Evolutionary conservation across 23 tunicate genomes (phyloP).

Genomic region (Phallusia fumigata): DNA sequence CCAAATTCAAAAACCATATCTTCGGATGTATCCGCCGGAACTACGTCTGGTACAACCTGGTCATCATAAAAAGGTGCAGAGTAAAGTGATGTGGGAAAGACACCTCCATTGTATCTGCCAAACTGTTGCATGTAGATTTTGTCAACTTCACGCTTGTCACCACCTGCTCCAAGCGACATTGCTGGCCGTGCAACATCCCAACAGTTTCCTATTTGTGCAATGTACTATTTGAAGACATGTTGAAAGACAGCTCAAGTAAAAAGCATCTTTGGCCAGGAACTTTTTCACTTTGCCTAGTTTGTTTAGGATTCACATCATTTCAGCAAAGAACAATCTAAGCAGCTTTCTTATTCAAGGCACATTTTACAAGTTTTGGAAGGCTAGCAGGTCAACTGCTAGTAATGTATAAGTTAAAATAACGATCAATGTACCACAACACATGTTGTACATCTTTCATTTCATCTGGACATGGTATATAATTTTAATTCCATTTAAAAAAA

Average conservation of each 20-base stretch:
- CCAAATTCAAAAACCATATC: slow-evolving; percentile 19
- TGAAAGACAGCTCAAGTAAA: not conserved
- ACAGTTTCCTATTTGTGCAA: slow-evolving; percentile 31
- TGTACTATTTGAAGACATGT: not conserved
- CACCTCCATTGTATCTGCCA: slow-evolving; percentile 51
- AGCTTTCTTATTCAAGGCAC: no score
- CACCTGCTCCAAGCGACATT: slow-evolving; percentile 61
- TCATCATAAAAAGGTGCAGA: slow-evolving; percentile 38
- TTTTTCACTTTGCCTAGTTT: no score
- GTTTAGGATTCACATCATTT: no score
- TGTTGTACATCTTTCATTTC: no score
- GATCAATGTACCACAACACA: no score
- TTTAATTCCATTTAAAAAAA: no score
- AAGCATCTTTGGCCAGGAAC: no score
- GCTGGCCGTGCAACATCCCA: slow-evolving; percentile 65
- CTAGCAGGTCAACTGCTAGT: no score
- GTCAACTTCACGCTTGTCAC: slow-evolving; percentile 40
- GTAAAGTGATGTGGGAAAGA: slow-evolving; percentile 41
- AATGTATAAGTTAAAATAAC: no score
- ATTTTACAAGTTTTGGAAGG: no score
- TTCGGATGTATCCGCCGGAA: not conserved
- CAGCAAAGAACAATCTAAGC: no score
- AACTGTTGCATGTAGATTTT: slow-evolving; percentile 16
- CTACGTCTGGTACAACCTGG: slow-evolving; percentile 54
- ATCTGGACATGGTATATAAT: no score